Evolutionary conservation across 2,797 vertebrate species (phyloP).

Genomic region (Okamejei kenojei): DNA sequence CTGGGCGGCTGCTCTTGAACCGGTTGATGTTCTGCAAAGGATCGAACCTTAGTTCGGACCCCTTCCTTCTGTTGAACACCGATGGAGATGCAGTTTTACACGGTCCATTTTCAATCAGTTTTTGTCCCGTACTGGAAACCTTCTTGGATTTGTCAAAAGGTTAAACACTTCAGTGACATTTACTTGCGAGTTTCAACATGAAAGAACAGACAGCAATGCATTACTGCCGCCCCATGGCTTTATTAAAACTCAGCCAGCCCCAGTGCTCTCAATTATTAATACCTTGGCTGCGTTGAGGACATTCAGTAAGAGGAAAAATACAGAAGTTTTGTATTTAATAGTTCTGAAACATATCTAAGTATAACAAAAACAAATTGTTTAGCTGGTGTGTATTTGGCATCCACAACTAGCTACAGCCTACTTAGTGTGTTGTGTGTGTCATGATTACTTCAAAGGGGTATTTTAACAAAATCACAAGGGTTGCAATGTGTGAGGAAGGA

Average conservation of each 20-base stretch:
- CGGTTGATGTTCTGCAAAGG: background rate
- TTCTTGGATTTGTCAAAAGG: conserved; percentile 5
- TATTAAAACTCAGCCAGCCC: conserved; percentile 18
- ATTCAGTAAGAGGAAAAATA: background rate
- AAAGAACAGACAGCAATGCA: background rate
- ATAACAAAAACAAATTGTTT: background rate
- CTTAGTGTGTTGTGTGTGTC: background rate
- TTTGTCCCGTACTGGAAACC: background rate
- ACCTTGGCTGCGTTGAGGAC: background rate
- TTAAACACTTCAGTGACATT: conserved; percentile 22
- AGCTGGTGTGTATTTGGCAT: background rate
- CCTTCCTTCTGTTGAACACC: background rate
- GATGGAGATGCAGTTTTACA: background rate
- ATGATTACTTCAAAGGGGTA: conserved; percentile 1
- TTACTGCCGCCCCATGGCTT: background rate
- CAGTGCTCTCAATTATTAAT: conserved; percentile 16
- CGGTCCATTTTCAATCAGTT: background rate
- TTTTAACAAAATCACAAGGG: background rate
- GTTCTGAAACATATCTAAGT: background rate
- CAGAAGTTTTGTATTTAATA: background rate
- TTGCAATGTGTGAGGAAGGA: background rate
- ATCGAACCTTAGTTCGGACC: too few relatives aligned
- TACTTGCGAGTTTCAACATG: conserved; percentile 27
- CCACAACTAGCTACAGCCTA: background rate
- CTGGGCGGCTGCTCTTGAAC: too few relatives aligned